Percentiles rank a stretch among this genome's conserved stretches.
Conservation (phyloP, 2,888 invertebrate genomes). For the Hydropsyche betteni region DNA sequence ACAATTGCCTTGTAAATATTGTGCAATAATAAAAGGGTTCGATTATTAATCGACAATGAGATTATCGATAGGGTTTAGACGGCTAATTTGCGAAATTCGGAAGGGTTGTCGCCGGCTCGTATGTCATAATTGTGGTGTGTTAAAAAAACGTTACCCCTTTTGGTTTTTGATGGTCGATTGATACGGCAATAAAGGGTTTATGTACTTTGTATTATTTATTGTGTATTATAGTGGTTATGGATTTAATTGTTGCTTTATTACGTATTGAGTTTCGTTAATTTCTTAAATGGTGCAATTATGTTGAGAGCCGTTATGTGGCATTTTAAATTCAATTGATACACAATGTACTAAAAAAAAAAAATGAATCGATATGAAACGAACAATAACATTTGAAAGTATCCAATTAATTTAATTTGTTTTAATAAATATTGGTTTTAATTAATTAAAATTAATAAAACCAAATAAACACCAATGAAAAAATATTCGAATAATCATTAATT, state of each 20-base stretch:
- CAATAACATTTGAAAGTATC: too few relatives aligned
- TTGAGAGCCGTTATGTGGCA: too few relatives aligned
- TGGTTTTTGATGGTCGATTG: not conserved
- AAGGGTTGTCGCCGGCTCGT: conserved; percentile 10
- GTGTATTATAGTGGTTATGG: not conserved
- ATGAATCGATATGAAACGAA: too few relatives aligned
- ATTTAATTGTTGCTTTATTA: not conserved
- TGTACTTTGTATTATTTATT: not conserved
- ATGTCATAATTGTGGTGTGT: conserved; percentile 4
- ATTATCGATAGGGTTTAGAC: conserved; percentile 49
- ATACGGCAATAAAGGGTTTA: conserved; percentile 21
- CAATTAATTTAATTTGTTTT: too few relatives aligned
- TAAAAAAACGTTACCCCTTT: conserved; percentile 28
- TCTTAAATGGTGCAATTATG: too few relatives aligned
- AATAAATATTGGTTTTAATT: too few relatives aligned
- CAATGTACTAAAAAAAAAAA: too few relatives aligned
- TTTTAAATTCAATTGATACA: too few relatives aligned
- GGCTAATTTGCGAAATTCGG: conserved; percentile 42
- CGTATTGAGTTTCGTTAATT: too few relatives aligned
- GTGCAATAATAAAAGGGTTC: conserved; percentile 32
- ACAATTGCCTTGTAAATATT: conserved; percentile 46
- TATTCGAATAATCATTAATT: too few relatives aligned
- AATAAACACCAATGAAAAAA: too few relatives aligned
- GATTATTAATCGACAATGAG: conserved; percentile 48
- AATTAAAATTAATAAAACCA: too few relatives aligned